Conservation (phyloP, 2,888 invertebrate genomes). For the Melanchra persicariae region DNA sequence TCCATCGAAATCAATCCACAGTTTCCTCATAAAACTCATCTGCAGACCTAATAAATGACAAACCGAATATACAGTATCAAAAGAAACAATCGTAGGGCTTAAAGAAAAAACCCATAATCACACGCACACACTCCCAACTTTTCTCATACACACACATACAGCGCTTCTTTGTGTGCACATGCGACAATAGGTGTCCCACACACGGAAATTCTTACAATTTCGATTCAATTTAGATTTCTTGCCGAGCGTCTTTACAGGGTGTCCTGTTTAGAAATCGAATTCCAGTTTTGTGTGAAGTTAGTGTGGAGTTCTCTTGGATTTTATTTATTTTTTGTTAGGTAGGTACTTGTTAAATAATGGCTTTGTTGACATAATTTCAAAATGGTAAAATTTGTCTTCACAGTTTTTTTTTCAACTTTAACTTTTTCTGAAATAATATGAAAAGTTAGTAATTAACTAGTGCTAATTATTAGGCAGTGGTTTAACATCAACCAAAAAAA, state of each 20-base stretch:
- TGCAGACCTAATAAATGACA: conserved; percentile 22
- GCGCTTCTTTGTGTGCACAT: not conserved
- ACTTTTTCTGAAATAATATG: too few species aligned
- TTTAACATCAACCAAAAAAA: too few species aligned
- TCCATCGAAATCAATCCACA: not conserved
- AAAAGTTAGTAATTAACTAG: too few species aligned
- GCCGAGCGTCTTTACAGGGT: conserved; percentile 68
- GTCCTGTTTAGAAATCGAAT: conserved; percentile 63
- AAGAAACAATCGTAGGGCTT: conserved; percentile 57
- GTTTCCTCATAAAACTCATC: conserved; percentile 5
- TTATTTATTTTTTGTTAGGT: conserved; percentile 1
- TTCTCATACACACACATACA: conserved; percentile 26
- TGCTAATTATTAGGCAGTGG: too few species aligned
- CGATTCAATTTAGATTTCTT: conserved; percentile 81
- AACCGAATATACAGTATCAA: conserved; percentile 41
- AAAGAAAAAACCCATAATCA: conserved; percentile 50
- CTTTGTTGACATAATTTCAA: too few species aligned
- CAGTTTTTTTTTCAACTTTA: too few species aligned
- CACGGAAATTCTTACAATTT: conserved; percentile 76
- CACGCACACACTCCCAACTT: conserved; percentile 15
- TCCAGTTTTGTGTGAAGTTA: conserved; percentile 29
- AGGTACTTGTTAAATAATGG: too few species aligned
- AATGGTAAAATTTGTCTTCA: too few species aligned
- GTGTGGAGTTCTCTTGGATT: conserved; percentile 23
- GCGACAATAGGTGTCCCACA: conserved; percentile 66